Percentiles rank a stretch among this genome's conserved stretches.
Evolutionary conservation across 2,113 vertebrate genomes (phyloP).

Genomic region (Galemys pyrenaicus): DNA sequence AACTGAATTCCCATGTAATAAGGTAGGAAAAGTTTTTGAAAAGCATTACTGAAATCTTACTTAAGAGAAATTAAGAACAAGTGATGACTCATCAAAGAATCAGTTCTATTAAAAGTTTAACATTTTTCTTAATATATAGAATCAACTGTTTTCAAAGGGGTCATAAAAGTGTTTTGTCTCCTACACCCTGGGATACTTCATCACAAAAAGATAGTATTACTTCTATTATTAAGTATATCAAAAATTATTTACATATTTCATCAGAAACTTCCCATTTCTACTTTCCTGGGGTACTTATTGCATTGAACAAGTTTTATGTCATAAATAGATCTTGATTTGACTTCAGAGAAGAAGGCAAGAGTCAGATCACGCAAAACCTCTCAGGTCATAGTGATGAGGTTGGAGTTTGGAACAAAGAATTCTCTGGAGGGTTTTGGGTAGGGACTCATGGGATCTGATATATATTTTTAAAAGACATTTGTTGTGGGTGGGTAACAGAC

Average conservation of each 20-base stretch:
- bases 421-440: neutral
- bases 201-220: constrained; percentile 4
- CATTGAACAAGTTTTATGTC: neutral
- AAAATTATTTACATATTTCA: constrained; percentile 28
- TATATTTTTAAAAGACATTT: constrained; percentile 21
- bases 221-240: neutral
- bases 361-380: neutral
- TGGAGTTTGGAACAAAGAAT: neutral
- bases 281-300: neutral
- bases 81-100: neutral
- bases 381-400: neutral
- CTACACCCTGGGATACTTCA: neutral
- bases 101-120: neutral
- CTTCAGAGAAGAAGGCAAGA: constrained; percentile 25
- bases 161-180: neutral
- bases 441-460: neutral
- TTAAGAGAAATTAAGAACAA: neutral
- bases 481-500: neutral
- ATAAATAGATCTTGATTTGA: neutral
- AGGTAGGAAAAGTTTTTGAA: neutral
- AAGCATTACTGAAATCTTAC: neutral
- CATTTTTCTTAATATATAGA: neutral
- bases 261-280: neutral
- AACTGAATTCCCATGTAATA: neutral
- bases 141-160: neutral